Evolutionary conservation across 2,888 invertebrate genomes (phyloP), one percentile per base, ranked within the genome.

Genomic region (Dryobota labecula): DNA sequence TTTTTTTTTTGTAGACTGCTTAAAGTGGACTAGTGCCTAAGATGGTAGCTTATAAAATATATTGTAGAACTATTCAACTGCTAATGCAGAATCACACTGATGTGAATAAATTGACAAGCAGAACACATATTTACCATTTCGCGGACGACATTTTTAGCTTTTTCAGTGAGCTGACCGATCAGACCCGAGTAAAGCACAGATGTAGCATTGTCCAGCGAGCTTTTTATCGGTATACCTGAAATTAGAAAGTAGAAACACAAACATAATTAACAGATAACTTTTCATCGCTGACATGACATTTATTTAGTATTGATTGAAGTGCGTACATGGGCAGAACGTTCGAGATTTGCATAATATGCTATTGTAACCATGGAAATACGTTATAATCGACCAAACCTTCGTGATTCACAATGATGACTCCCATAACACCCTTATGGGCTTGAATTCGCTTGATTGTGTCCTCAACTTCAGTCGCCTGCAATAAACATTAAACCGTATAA

Each of bases 361-460:
- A 43, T 56, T 58, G 82, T 84, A 87, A 78, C 90, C 85, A 92
- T 88, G 88, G 88, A 65, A 88, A 86, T 85, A 73, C 9, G 33
- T 43, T 30, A 57, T 85, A 90, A 94, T 95, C 90, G 95, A 95
- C 89, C 94, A 93, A 96, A 99, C 99, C 99, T 97, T 99, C 99
- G 77, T 98, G 97, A 95, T 99, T 99, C 73, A 99, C 98, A 73
- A 99, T 98, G 92, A 99, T 98, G 65, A 99, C 98, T 80, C 99
- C 99, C 90, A 98, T 98, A 73, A 99, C 99, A 84, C 99, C 99
- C 96, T 99, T 99, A 90, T 99, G 99, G 62, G 98, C 97, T 91
- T 99, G 99, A 89, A 99, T 99, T 80, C 99, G 97, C 96, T 99
- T 99, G 93, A 99, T 97, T 18, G 99, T 99, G 96, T 99, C 99